Percentiles rank a stretch among this genome's conserved stretches.
These are phyloP conservation scores for Oryzias melastigma DNA, from an alignment of 2,113 vertebrate species.

Conservation along the genomic window DNA sequence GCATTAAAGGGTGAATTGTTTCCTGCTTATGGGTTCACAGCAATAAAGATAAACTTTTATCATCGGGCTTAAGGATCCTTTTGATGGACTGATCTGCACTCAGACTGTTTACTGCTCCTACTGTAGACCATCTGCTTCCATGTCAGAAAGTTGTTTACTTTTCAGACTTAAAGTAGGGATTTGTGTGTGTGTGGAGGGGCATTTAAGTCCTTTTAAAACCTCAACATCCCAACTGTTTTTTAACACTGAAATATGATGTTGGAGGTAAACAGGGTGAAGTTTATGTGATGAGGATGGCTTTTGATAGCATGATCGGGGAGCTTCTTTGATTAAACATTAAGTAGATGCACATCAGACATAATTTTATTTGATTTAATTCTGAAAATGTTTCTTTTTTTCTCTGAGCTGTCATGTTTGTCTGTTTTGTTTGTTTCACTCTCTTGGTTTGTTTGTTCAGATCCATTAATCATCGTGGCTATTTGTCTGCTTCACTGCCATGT, in stretches of 20 bases:
- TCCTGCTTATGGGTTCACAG: constrained; percentile 13
- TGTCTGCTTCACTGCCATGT: constrained; percentile 21
- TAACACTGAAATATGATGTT: constrained; percentile 19
- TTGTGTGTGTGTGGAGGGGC: no score
- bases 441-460: constrained; percentile 1
- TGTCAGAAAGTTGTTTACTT: constrained; percentile 27
- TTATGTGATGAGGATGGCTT: neutral
- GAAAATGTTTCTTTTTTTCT: constrained; percentile 2
- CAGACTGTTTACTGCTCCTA: constrained; percentile 22
- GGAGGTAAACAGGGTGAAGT: neutral
- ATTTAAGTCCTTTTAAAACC: constrained; percentile 6
- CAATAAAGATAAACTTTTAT: constrained; percentile 14
- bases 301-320: constrained; percentile 12
- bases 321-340: constrained; percentile 3
- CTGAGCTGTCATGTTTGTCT: neutral
- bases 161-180: constrained; percentile 7
- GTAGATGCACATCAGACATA: constrained; percentile 16
- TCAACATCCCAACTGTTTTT: constrained; percentile 27
- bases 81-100: constrained; percentile 30
- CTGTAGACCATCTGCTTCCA: constrained; percentile 39
- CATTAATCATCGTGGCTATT: constrained; percentile 27
- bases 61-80: constrained; percentile 23
- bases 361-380: constrained; percentile 24
- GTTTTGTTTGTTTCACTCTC: constrained; percentile 4
- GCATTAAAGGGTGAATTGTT: constrained; percentile 14